These are phyloP conservation scores for Anniella stebbinsi DNA, from an alignment of 2,797 vertebrate species.

Conservation along the genomic window DNA sequence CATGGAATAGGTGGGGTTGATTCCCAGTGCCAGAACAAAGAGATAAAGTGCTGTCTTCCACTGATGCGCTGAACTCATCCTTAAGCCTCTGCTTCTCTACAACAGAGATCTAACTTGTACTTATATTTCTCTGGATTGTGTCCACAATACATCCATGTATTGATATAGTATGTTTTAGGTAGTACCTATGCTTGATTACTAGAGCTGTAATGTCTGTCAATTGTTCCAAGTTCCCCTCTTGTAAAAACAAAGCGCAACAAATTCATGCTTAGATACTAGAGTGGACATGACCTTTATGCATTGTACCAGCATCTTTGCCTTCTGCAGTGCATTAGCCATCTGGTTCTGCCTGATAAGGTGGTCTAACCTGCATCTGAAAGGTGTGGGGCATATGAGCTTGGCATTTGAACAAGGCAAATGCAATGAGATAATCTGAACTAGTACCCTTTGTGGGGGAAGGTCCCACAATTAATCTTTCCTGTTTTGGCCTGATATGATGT, in stretches of 20 bases:
- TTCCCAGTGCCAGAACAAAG: too few relatives aligned
- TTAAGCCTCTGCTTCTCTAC: neutral
- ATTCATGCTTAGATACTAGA: slow-evolving; percentile 12
- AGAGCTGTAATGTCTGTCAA: neutral
- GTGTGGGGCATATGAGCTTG: neutral
- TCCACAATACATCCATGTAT: neutral
- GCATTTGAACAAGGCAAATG: slow-evolving; percentile 1
- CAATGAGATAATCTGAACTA: neutral
- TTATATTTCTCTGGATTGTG: neutral
- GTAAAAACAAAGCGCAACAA: slow-evolving; percentile 6
- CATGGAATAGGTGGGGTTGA: neutral
- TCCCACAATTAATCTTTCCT: slow-evolving; percentile 20
- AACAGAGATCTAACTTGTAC: neutral
- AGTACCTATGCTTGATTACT: neutral
- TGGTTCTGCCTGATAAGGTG: slow-evolving; percentile 29
- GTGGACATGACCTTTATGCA: neutral
- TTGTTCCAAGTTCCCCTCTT: slow-evolving; percentile 9
- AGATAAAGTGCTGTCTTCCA: neutral
- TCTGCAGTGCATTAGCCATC: neutral
- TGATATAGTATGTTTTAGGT: neutral
- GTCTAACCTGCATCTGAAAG: slow-evolving; percentile 29
- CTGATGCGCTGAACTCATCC: neutral
- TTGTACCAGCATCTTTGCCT: slow-evolving; percentile 26
- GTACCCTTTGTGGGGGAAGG: neutral
- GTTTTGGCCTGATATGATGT: slow-evolving; percentile 9